A percentile compares a stretch with the other conserved stretches of the same genome.
These are phyloP conservation scores for Acrobasis suavella DNA, from an alignment of 2,888 invertebrate species.

Conservation along the genomic window DNA sequence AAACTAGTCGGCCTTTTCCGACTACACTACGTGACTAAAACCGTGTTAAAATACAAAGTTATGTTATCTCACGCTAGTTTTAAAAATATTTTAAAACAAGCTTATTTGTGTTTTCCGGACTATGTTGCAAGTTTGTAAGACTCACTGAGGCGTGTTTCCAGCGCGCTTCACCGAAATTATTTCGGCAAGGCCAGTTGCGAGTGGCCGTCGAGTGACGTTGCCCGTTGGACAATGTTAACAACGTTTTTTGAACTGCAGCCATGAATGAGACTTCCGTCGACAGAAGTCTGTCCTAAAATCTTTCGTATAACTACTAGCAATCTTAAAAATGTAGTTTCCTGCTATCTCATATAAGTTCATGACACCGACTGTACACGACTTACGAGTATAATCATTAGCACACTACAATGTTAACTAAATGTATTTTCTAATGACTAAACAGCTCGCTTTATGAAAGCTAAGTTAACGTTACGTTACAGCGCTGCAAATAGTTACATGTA, in stretches of 20 bases:
- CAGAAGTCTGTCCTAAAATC: too few relatives aligned
- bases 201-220: not conserved
- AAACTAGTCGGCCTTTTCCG: too few relatives aligned
- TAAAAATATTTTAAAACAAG: too few relatives aligned
- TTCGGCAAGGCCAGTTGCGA: not conserved
- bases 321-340: not conserved
- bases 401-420: not conserved
- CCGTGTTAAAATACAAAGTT: too few relatives aligned
- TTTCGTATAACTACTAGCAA: too few relatives aligned
- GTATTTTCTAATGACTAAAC: not conserved
- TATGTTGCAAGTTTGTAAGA: constrained; percentile 1
- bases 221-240: not conserved
- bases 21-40: too few relatives aligned
- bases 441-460: not conserved
- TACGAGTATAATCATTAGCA: not conserved
- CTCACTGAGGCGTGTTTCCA: constrained; percentile 17
- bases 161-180: constrained; percentile 11
- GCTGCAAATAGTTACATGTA: not conserved
- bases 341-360: not conserved
- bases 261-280: too few relatives aligned
- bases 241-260: not conserved
- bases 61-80: too few relatives aligned
- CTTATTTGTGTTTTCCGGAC: not conserved
- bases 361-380: not conserved
- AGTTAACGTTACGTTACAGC: not conserved